Base-by-base conservation (phyloP, 2,113 vertebrate species). In the Ceratotherium simum region DNA sequence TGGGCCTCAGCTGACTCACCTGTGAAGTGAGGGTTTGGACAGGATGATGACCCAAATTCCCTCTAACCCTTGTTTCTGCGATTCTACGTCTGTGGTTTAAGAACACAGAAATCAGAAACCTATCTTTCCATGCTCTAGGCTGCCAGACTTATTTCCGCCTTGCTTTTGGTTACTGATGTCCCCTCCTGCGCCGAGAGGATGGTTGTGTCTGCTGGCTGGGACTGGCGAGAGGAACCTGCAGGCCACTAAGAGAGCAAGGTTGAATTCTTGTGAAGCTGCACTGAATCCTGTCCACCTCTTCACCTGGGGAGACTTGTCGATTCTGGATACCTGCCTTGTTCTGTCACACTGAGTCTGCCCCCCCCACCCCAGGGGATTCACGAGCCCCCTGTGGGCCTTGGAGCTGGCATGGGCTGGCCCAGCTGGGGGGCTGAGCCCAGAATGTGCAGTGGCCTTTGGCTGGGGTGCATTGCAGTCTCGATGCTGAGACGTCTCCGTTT, bases 401-500 rank as follows among this genome's bases (percentile, higher is more conserved):
- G 33, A 14, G 17, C 72, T 56, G 39, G 70, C 48, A 11, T 9
- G 48, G 65, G 10, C n/a, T n/a, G 27, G 76, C 48, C 46, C 42
- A 25, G 60, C 18, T 33, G 27, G 42, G 60, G 60, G 76, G 51
- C 84, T 89, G 81, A 83, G 48, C 62, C 69, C 60, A 48, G 88
- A 33, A 58, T 0, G 31, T 31, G 78, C 3, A 2, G 23, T 80
- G 36, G 48, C 25, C 13, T 96, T 73, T 86, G 91, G 70, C 36
- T 23, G 42, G 54, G 83, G 27, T 83, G 36, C 69, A 76, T 60
- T 33, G 14, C 11, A 72, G 48, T 64, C 56, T 60, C 51, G 1
- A 56, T 0, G 0, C 86, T 98, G 81, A 99, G 96, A 83, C 39
- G 6, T 73, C 48, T 97, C 90, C 90, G 90, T 97, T 97, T 95